Base-by-base conservation (phyloP, 2,888 invertebrate species). In the Meandrusa payeni region DNA sequence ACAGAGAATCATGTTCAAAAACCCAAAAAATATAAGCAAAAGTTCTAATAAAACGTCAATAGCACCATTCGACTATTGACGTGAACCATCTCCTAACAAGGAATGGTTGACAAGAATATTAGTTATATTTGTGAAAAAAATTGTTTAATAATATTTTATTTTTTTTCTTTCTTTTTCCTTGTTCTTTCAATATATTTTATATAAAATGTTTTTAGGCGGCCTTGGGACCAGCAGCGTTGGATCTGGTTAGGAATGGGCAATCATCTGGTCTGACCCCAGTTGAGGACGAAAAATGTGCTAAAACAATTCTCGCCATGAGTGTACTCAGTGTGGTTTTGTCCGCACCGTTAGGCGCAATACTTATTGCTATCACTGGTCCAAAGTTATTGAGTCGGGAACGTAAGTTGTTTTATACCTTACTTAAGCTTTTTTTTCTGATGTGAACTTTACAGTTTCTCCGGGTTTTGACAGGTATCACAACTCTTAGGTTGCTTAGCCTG, bases 321-420 rank as follows among this genome's bases (percentile, higher is more conserved):
- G 91, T 94, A 0, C 76, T 95, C 1, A 93, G 93, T 9, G 93
- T 93, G 7, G 85, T 95, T 6, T 64, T 95, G 26, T 93, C 94
- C 0, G 94, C 93, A 0, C 93, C 94, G 0, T 70, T 91, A 1
- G 93, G 93, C 0, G 93, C 93, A 1, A 88, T 94, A 41, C 73
- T 93, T 17, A 94, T 94, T 32, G 90, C 92, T 0, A 52, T 93
- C 3, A 77, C 91, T 5, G 94, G 94, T 0, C 92, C 93, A 2
- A 88, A 88, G 33, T 75, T 94, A 5, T 55, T 87, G 2, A 66
- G 56, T 11, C 69, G 56, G 41, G 52, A 64, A 27, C 40, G 76
- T 77, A 55, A 66, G 68, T 50, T 39, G 23, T 39, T 39, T 9
- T 19, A 13, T 24, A 6, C 2, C 23, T 36, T 24, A 24, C 29